phyloP scores from a whole-genome alignment of 2,888 invertebrate species.

The Watsonalla binaria region DNA sequence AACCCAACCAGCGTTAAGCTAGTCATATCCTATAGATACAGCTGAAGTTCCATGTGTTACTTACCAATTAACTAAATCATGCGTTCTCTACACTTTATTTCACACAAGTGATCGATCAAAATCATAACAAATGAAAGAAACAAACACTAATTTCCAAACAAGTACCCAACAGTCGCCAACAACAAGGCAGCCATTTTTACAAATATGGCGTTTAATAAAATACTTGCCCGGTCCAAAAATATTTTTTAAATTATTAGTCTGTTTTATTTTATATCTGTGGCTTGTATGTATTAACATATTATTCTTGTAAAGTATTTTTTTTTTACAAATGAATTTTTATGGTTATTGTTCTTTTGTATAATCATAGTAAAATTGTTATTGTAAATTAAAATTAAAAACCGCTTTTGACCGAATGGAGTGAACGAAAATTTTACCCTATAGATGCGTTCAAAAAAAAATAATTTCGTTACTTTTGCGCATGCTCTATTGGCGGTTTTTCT shows the following conservation, averaged over 20 bases:
- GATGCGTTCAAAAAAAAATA: conserved; percentile 52
- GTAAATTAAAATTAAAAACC: no score
- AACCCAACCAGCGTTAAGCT: conserved; percentile 24
- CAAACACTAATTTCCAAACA: conserved; percentile 69
- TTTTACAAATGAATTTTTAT: no score
- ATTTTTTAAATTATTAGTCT: background rate
- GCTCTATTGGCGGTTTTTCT: conserved; percentile 63
- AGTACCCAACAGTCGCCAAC: conserved; percentile 73
- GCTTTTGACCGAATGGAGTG: no score
- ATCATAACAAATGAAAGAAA: conserved; percentile 60
- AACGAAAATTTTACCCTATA: conserved; percentile 20
- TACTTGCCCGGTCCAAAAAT: conserved; percentile 23
- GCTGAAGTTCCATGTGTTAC: conserved; percentile 16
- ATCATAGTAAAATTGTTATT: no score
- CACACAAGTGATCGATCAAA: conserved; percentile 39
- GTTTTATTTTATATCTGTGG: no score
- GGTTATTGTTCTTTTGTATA: no score
- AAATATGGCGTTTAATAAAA: conserved; percentile 47
- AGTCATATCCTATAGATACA: conserved; percentile 7
- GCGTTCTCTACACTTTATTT: conserved; percentile 36
- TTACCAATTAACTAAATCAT: conserved; percentile 49
- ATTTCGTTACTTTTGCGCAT: conserved; percentile 58
- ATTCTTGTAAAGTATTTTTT: no score
- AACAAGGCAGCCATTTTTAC: conserved; percentile 75
- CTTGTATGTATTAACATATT: no score